Percentiles rank a stretch among this genome's conserved stretches.
phyloP scores from a whole-genome alignment of 1,140 invertebrate species.

The Drosophila oshimai region DNA sequence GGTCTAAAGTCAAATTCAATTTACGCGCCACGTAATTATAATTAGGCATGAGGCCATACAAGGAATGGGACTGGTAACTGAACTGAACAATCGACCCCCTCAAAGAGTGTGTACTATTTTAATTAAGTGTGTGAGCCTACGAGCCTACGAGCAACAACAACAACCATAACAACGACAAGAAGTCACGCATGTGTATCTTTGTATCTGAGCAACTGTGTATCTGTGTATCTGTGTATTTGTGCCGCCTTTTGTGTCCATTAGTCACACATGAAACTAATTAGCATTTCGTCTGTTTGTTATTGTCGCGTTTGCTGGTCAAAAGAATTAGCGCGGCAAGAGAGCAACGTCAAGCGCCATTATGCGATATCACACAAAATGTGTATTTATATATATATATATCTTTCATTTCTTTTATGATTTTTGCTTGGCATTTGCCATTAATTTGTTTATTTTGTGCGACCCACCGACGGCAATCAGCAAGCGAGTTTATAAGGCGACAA shows the following conservation, averaged over 20 bases:
- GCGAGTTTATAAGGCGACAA: slow-evolving; percentile 66
- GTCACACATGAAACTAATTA: slow-evolving; percentile 82
- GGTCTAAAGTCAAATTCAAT: slow-evolving; percentile 49
- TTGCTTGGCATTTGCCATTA: slow-evolving; percentile 66
- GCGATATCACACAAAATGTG: slow-evolving; percentile 26
- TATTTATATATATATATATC: not conserved
- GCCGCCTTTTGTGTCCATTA: slow-evolving; percentile 77
- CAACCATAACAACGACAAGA: slow-evolving; percentile 32
- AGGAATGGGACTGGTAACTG: slow-evolving; percentile 30
- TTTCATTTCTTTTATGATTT: slow-evolving; percentile 57
- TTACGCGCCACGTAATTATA: slow-evolving; percentile 60
- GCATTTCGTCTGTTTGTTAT: slow-evolving; percentile 81
- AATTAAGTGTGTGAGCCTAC: slow-evolving; percentile 81
- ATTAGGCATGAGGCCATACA: slow-evolving; percentile 51
- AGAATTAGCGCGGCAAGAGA: slow-evolving; percentile 71
- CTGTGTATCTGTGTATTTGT: slow-evolving; percentile 35
- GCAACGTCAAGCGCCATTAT: slow-evolving; percentile 62
- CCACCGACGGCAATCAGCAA: slow-evolving; percentile 70
- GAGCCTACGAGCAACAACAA: slow-evolving; percentile 10
- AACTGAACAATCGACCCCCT: slow-evolving; percentile 50
- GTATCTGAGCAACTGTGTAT: slow-evolving; percentile 9
- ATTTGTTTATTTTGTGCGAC: slow-evolving; percentile 65
- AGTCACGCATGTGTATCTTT: slow-evolving; percentile 69
- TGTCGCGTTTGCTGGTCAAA: slow-evolving; percentile 79
- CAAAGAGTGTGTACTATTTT: slow-evolving; percentile 65